A percentile compares a stretch with the other conserved stretches of the same genome.
Evolutionary conservation across 2,113 vertebrate species (phyloP).

Genomic region (Nannobrachium achirus): DNA sequence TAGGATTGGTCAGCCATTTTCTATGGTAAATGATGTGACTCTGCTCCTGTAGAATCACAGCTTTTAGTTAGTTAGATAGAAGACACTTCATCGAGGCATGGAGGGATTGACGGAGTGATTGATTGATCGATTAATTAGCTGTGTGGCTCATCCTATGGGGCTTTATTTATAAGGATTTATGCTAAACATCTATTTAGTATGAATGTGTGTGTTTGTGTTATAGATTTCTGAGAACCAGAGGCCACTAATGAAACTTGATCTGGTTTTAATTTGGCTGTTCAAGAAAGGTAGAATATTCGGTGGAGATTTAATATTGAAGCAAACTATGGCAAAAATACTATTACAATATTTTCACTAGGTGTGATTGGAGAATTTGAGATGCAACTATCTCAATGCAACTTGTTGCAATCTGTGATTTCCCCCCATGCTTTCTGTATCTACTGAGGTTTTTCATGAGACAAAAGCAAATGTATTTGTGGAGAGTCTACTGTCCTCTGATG

Average conservation of each 20-base stretch:
- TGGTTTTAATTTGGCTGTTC: background rate
- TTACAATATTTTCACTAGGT: background rate
- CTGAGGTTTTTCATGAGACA: background rate
- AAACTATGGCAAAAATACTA: background rate
- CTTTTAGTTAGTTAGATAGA: conserved; percentile 18
- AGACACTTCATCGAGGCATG: conserved; percentile 33
- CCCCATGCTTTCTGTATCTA: background rate
- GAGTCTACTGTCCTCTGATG: conserved; percentile 23
- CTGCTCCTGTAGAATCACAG: conserved; percentile 11
- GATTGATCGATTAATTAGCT: conserved; percentile 64
- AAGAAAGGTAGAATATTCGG: background rate
- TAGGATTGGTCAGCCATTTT: conserved; percentile 50
- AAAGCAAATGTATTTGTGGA: background rate
- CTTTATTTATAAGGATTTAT: conserved; percentile 49
- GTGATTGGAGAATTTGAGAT: background rate
- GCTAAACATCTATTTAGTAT: conserved; percentile 60
- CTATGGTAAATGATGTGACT: conserved; percentile 46
- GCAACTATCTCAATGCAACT: background rate
- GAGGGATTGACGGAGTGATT: conserved; percentile 57
- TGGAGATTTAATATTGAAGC: background rate
- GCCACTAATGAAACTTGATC: conserved; percentile 11
- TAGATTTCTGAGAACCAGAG: background rate
- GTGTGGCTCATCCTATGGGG: conserved; percentile 46
- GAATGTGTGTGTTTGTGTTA: conserved; percentile 19
- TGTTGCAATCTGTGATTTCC: background rate